phyloP scores from a whole-genome alignment of 2,888 invertebrate genomes.

The Alentia gelatinosa region DNA sequence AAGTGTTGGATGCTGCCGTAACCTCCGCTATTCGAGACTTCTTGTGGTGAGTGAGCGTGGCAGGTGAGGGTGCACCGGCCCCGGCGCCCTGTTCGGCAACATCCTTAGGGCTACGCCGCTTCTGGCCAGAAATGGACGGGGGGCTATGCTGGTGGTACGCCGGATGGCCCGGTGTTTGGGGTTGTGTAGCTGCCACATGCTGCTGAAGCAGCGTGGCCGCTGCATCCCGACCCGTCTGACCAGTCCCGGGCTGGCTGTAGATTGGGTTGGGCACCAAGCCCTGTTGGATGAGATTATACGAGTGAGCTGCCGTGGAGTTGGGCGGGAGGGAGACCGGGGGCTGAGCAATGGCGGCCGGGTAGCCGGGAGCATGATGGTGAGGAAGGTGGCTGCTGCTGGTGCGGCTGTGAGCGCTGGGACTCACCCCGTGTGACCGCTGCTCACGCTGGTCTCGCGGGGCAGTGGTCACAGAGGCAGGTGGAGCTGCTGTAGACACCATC shows the following conservation, averaged over 20 bases:
- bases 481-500: background rate
- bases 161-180: constrained; percentile 61
- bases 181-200: constrained; percentile 23
- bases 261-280: constrained; percentile 81
- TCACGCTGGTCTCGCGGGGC: background rate
- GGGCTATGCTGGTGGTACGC: constrained; percentile 58
- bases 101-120: background rate
- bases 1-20: background rate
- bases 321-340: constrained; percentile 73
- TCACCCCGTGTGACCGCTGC: no score
- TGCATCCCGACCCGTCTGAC: constrained; percentile 68
- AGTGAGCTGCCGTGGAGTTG: constrained; percentile 66
- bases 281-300: constrained; percentile 79
- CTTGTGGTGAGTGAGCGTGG: constrained; percentile 22
- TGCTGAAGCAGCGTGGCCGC: constrained; percentile 58
- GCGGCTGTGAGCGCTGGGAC: background rate
- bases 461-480: background rate
- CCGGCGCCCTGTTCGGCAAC: background rate
- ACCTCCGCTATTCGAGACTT: background rate
- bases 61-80: background rate
- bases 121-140: background rate
- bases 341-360: constrained; percentile 68
- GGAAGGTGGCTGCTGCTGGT: background rate
- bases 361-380: background rate
- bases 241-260: constrained; percentile 80